Percentiles rank a stretch among this genome's conserved stretches.
Evolutionary conservation across 2,888 invertebrate genomes (phyloP).

Genomic region (Acanthosepion esculentum): DNA sequence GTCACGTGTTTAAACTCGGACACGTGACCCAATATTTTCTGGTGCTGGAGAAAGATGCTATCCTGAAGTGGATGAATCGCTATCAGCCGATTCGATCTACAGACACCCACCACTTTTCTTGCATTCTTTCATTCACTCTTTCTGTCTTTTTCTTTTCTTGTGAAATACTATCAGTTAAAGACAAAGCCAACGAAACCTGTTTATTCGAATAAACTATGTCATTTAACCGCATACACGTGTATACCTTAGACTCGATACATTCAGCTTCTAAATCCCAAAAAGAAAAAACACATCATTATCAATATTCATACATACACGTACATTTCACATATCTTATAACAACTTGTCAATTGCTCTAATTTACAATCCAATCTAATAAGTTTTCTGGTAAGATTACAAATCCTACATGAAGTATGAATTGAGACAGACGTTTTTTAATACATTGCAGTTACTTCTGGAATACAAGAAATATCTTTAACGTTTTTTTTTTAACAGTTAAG

Average conservation of each 20-base stretch:
- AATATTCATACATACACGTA: background rate
- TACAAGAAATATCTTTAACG: too few relatives aligned
- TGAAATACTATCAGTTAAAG: background rate
- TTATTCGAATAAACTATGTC: too few relatives aligned
- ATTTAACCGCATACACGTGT: background rate
- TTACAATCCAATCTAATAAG: too few relatives aligned
- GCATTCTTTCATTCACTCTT: background rate
- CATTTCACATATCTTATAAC: background rate
- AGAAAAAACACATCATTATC: background rate
- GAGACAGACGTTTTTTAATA: too few relatives aligned
- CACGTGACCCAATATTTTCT: background rate
- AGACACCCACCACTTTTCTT: background rate
- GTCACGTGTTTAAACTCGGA: conserved; percentile 5
- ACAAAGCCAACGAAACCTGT: background rate
- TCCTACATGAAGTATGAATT: too few relatives aligned
- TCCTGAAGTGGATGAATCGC: background rate
- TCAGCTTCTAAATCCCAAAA: background rate
- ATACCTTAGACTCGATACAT: background rate
- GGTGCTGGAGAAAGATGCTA: too few relatives aligned
- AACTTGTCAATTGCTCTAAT: too few relatives aligned
- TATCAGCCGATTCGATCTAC: background rate
- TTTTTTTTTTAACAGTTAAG: too few relatives aligned
- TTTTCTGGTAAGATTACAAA: too few relatives aligned
- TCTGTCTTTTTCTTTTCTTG: background rate
- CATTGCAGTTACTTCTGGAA: too few relatives aligned